Conservation (phyloP, 2,888 invertebrate genomes). For the Pollenia labialis region DNA sequence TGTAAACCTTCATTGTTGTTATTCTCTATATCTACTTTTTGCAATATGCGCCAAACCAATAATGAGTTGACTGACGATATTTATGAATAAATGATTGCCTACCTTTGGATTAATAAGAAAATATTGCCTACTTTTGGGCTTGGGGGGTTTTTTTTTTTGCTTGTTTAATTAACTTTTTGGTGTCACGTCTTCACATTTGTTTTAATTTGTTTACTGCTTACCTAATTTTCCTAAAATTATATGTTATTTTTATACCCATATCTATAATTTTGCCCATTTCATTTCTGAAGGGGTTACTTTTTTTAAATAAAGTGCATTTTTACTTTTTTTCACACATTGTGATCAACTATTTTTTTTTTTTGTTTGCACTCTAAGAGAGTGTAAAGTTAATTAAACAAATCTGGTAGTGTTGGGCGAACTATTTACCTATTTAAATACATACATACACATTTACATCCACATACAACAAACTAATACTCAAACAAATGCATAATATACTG, state of each 20-base stretch:
- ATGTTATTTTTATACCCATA: not conserved
- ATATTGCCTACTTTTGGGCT: no score
- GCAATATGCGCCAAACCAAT: no score
- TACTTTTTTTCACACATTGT: slow-evolving; percentile 80
- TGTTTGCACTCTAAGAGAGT: slow-evolving; percentile 62
- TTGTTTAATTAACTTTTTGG: no score
- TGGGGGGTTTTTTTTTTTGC: no score
- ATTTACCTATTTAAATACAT: slow-evolving; percentile 67
- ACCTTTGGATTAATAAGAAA: no score
- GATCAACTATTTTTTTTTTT: slow-evolving; percentile 78
- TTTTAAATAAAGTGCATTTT: slow-evolving; percentile 40
- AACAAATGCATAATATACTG: slow-evolving; percentile 50
- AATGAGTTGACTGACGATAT: no score
- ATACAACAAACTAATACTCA: not conserved
- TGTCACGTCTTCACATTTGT: no score
- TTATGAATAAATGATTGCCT: no score
- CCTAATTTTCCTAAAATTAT: no score
- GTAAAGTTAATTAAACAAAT: slow-evolving; percentile 75
- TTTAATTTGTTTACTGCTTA: no score
- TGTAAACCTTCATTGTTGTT: no score
- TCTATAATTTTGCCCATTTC: slow-evolving; percentile 24
- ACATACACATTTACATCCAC: slow-evolving; percentile 15
- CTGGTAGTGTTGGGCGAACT: slow-evolving; percentile 68
- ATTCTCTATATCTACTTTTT: no score
- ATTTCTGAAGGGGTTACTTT: not conserved